Conservation (phyloP, 2,113 vertebrate species). For the Oryzias melastigma region DNA sequence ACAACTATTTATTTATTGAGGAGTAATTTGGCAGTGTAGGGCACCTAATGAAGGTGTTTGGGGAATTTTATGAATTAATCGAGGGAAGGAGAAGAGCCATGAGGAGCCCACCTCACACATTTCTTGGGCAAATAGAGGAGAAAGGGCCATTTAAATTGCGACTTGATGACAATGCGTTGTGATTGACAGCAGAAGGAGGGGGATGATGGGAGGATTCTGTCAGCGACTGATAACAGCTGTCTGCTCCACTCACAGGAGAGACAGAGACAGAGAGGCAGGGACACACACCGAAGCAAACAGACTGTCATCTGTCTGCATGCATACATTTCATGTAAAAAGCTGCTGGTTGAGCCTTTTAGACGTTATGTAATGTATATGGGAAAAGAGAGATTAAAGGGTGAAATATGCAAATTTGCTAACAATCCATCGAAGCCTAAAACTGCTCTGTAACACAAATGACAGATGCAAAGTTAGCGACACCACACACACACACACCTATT, state of each 20-base stretch:
- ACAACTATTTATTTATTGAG: slow-evolving; percentile 67
- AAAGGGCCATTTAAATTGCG: slow-evolving; percentile 52
- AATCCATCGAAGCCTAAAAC: slow-evolving; percentile 41
- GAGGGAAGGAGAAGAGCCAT: slow-evolving; percentile 16
- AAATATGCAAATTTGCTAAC: slow-evolving; percentile 47
- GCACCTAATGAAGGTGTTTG: slow-evolving; percentile 56
- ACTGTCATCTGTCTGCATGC: slow-evolving; percentile 34
- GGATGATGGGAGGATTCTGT: slow-evolving; percentile 68
- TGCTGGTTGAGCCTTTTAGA: slow-evolving; percentile 39
- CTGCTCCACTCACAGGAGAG: slow-evolving; percentile 53
- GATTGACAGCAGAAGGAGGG: slow-evolving; percentile 69
- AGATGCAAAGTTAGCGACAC: slow-evolving; percentile 40
- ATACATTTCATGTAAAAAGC: slow-evolving; percentile 55
- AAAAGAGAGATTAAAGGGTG: slow-evolving; percentile 40
- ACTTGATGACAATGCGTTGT: slow-evolving; percentile 60
- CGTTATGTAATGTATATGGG: slow-evolving; percentile 52
- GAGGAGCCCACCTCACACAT: slow-evolving; percentile 6
- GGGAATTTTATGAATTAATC: slow-evolving; percentile 56
- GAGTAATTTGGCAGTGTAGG: slow-evolving; percentile 49
- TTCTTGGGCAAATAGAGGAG: slow-evolving; percentile 44
- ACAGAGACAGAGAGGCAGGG: slow-evolving; percentile 25
- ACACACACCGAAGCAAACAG: slow-evolving; percentile 26
- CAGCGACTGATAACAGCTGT: slow-evolving; percentile 73
- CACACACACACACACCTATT: slow-evolving; percentile 51
- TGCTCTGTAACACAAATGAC: slow-evolving; percentile 36